These are phyloP conservation scores for Stenichneumon culpator DNA, from an alignment of 2,888 invertebrate genomes.

Conservation along the genomic window DNA sequence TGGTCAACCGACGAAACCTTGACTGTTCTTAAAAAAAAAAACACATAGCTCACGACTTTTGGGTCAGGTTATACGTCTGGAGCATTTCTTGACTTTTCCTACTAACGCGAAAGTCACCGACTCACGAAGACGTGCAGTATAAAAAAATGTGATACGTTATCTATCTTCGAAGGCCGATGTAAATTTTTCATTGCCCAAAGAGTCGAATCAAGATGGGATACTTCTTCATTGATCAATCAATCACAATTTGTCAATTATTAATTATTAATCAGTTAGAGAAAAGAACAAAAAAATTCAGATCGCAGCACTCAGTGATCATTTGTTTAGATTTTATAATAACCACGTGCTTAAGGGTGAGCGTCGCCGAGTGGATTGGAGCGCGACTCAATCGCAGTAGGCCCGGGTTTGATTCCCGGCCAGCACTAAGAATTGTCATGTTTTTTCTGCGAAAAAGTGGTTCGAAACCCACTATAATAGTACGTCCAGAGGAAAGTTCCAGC, in stretches of 20 bases:
- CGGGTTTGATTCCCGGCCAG: no score
- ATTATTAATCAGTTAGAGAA: background rate
- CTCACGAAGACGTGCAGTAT: background rate
- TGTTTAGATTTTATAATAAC: background rate
- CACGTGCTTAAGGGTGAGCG: no score
- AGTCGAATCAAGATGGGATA: background rate
- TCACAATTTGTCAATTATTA: conserved; percentile 15
- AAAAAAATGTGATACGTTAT: background rate
- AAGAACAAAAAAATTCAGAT: background rate
- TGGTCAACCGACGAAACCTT: conserved; percentile 31
- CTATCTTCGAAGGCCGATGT: background rate
- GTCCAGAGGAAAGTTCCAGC: no score
- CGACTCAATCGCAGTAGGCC: no score
- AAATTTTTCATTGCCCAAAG: no score
- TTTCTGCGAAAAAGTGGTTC: no score
- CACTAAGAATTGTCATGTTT: no score
- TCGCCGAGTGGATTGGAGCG: no score
- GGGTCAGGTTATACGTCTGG: conserved; percentile 23
- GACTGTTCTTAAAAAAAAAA: conserved; percentile 71
- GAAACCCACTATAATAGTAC: no score
- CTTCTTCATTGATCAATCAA: background rate
- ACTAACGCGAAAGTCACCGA: conserved; percentile 6
- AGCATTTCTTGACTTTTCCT: conserved; percentile 27
- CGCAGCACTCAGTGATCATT: background rate
- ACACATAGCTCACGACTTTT: conserved; percentile 30